Conservation (phyloP, 1,140 invertebrate species). For the Euschistus heros region DNA sequence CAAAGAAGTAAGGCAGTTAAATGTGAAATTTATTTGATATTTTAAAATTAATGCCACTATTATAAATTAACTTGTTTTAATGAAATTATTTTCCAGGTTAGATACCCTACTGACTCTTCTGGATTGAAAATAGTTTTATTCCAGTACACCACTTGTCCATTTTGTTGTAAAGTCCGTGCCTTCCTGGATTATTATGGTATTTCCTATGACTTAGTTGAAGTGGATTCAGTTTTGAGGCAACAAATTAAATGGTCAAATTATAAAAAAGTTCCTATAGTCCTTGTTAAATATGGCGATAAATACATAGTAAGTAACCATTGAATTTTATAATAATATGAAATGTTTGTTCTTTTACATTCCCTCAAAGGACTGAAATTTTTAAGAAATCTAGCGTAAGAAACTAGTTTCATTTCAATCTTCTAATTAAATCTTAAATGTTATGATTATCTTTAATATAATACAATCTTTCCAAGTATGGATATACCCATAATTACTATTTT, state of each 20-base stretch:
- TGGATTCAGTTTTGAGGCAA: constrained; percentile 81
- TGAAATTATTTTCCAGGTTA: constrained; percentile 40
- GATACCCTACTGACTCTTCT: constrained; percentile 53
- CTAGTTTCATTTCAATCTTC: too few relatives aligned
- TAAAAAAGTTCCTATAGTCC: constrained; percentile 91
- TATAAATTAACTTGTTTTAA: neutral
- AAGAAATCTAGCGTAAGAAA: too few relatives aligned
- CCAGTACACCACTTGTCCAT: constrained; percentile 96
- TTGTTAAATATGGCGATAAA: constrained; percentile 59
- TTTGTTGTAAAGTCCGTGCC: constrained; percentile 94
- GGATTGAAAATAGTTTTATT: constrained; percentile 78
- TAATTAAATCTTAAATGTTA: too few relatives aligned
- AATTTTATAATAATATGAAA: too few relatives aligned
- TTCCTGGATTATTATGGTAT: constrained; percentile 90
- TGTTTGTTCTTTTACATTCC: too few relatives aligned
- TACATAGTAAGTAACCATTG: constrained; percentile 44
- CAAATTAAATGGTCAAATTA: constrained; percentile 90
- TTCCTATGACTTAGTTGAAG: constrained; percentile 93
- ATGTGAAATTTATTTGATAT: constrained; percentile 27
- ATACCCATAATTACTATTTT: too few relatives aligned
- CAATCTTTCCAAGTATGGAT: too few relatives aligned
- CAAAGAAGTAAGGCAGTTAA: constrained; percentile 34
- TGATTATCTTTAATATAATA: too few relatives aligned
- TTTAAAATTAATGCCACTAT: neutral
- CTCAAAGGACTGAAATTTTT: too few relatives aligned